Conservation (phyloP, 2,113 vertebrate genomes). For the Tetrax tetrax region DNA sequence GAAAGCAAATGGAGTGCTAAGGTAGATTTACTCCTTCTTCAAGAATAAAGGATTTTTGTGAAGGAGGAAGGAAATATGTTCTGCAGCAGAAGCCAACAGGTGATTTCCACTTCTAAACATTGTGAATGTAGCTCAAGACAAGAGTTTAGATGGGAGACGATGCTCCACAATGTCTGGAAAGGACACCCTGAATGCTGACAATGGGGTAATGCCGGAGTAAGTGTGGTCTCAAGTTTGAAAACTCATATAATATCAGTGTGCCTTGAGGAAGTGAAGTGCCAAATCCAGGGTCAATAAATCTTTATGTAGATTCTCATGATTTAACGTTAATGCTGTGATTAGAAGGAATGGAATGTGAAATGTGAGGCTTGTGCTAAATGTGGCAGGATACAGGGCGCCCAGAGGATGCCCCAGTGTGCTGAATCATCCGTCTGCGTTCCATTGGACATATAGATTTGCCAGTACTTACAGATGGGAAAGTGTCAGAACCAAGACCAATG, state of each 20-base stretch:
- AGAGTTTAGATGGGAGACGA: neutral
- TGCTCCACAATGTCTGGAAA: neutral
- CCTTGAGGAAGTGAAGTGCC: neutral
- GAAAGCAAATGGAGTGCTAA: constrained; percentile 39
- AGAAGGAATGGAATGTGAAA: neutral
- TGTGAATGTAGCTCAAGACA: neutral
- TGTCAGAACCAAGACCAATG: neutral
- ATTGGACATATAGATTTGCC: neutral
- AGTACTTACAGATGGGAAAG: neutral
- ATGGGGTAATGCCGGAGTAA: neutral
- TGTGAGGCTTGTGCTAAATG: neutral
- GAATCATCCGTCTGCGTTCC: neutral
- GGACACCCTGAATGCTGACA: neutral
- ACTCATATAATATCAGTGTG: neutral
- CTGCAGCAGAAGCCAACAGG: neutral
- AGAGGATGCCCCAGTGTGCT: neutral
- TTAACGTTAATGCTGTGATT: neutral
- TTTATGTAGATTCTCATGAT: neutral
- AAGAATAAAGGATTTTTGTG: neutral
- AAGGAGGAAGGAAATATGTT: neutral
- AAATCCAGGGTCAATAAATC: neutral
- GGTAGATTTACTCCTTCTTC: neutral
- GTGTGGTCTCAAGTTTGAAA: neutral
- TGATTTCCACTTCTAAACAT: neutral
- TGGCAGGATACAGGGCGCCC: neutral